phyloP scores from a whole-genome alignment of 2,888 invertebrate genomes.

The Epistrophella euchroma region DNA sequence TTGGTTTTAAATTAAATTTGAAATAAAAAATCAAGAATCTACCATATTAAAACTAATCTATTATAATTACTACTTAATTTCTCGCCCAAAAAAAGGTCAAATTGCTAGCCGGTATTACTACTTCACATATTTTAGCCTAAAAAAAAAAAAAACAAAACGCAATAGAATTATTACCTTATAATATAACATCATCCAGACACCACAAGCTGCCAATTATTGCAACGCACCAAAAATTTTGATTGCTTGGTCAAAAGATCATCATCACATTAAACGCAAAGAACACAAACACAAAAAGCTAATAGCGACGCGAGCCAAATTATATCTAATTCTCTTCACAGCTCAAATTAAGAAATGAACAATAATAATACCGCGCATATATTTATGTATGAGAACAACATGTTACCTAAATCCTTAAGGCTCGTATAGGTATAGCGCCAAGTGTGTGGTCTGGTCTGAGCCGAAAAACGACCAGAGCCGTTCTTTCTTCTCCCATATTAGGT shows the following conservation, averaged over 20 bases:
- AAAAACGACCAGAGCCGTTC: conserved; percentile 19
- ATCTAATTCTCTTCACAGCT: conserved; percentile 57
- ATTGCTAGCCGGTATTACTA: too few species aligned
- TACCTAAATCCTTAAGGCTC: conserved; percentile 30
- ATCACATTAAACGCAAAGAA: neutral
- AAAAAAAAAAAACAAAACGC: neutral
- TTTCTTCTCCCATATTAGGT: neutral
- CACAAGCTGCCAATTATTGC: conserved; percentile 15
- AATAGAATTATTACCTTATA: neutral
- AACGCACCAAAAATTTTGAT: conserved; percentile 18
- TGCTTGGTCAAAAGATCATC: neutral
- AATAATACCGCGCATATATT: conserved; percentile 29
- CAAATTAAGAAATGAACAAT: conserved; percentile 43
- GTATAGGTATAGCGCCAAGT: conserved; percentile 48
- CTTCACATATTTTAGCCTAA: too few species aligned
- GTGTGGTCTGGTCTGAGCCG: conserved; percentile 58
- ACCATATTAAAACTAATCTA: too few species aligned
- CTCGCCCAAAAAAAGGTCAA: too few species aligned
- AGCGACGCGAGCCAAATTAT: conserved; percentile 70
- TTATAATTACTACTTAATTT: too few species aligned
- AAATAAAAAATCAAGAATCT: too few species aligned
- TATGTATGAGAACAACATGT: neutral
- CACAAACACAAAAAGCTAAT: conserved; percentile 38
- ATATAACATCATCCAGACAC: conserved; percentile 20
- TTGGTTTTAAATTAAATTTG: too few species aligned